Percentiles rank a stretch among this genome's conserved stretches.
Conservation (phyloP, 1,140 invertebrate species). For the Trypoxylus dichotomus region DNA sequence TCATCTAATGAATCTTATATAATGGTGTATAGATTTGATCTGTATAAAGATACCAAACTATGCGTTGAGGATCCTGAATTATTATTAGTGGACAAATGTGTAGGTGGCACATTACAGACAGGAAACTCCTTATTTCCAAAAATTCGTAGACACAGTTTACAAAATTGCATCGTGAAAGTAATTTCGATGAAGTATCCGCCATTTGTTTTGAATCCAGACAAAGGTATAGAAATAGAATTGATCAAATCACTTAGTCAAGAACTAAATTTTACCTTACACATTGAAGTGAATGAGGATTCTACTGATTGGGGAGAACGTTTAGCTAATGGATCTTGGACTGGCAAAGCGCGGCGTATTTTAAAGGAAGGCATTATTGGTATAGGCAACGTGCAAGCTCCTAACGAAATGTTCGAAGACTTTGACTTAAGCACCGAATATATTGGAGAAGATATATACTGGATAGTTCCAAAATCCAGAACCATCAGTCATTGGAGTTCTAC, state of each 20-base stretch:
- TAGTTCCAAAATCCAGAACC: constrained; percentile 27
- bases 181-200: constrained; percentile 32
- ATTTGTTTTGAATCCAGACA: constrained; percentile 16
- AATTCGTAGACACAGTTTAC: background rate
- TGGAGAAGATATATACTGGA: constrained; percentile 2
- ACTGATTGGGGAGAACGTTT: constrained; percentile 31
- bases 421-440: constrained; percentile 29
- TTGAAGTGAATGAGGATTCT: background rate
- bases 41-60: background rate
- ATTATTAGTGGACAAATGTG: background rate
- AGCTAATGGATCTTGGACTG: constrained; percentile 20
- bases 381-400: constrained; percentile 27
- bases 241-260: constrained; percentile 15
- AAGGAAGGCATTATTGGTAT: constrained; percentile 23
- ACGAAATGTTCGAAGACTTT: constrained; percentile 28
- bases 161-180: background rate
- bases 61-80: background rate
- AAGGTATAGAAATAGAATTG: constrained; percentile 27
- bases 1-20: background rate
- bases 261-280: constrained; percentile 25
- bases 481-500: constrained; percentile 19
- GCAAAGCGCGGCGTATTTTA: background rate
- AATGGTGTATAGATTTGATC: background rate
- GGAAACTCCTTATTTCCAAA: background rate
- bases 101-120: background rate